A percentile compares a stretch with the other conserved stretches of the same genome.
phyloP scores from a whole-genome alignment of 2,113 vertebrate genomes.

The Actinemys pallida region DNA sequence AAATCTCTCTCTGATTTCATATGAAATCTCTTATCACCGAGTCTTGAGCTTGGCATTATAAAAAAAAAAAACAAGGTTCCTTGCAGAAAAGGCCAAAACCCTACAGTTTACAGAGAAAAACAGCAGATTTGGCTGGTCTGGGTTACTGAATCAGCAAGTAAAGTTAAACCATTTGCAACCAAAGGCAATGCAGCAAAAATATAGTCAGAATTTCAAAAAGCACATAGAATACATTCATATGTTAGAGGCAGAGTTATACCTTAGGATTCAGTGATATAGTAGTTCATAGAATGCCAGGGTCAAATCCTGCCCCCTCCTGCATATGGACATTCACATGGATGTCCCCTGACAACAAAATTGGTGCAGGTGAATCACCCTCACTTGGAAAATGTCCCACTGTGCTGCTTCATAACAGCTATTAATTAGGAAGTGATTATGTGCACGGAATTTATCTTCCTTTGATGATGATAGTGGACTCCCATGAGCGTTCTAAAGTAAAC shows the following conservation, averaged over 20 bases:
- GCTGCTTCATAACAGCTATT: background rate
- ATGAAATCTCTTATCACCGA: conserved; percentile 19
- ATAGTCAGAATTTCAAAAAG: background rate
- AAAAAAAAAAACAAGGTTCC: conserved; percentile 17
- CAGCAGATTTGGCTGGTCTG: background rate
- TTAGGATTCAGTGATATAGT: background rate
- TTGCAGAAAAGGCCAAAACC: background rate
- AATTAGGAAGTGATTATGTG: background rate
- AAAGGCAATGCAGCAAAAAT: background rate
- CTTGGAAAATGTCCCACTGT: background rate
- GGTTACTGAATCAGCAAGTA: conserved; percentile 22
- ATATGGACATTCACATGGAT: background rate
- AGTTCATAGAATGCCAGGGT: conserved; percentile 10
- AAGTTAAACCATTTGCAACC: background rate
- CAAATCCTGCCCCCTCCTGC: background rate
- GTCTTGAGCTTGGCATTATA: conserved; percentile 7
- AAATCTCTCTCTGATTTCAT: conserved; percentile 29
- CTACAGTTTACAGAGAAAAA: background rate
- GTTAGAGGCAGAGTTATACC: background rate
- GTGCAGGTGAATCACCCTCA: background rate
- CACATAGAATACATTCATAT: background rate
- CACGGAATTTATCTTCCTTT: background rate
- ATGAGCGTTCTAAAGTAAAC: conserved; percentile 36
- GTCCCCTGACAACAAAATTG: background rate
- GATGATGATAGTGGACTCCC: background rate